Evolutionary conservation across 1,140 invertebrate genomes (phyloP), one percentile per base, ranked within the genome.

Genomic region (Meloidogyne chitwoodi): DNA sequence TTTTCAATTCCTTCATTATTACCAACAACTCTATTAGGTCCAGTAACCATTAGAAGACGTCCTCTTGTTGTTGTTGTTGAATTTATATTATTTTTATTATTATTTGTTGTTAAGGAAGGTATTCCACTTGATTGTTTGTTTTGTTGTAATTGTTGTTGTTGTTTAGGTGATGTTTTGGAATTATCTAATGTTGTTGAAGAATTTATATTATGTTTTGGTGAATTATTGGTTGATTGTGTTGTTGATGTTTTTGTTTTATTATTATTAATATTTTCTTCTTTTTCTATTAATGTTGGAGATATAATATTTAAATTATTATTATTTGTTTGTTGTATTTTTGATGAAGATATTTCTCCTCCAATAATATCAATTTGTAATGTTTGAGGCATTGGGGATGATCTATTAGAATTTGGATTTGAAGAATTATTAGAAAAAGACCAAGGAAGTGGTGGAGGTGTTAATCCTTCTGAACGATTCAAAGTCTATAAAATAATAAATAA

Each of bases 81-180:
- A 31, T 70, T n/a, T 44, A 22, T 34, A 22, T 29, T 27, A 41
- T 56, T 38, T 78, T 82, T 82, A 76, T 68, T 82, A 74, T 31
- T 16, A 67, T 26, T 31, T 79, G 69, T 8, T 12, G 10, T n/a
- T 34, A 22, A 26, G 6, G 38, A 11, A 2, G 48, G 29, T 2
- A 22, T 29, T 4, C 31, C 22, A 26, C 69, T 64, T 56, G 5
- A 22, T 19, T 68, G 31, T 29, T 41, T 31, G 66, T 56, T 56
- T 56, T 56, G 48, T 56, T 56, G 48, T 1, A 3, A 2, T 19
- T 44, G 41, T 24, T 2, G 0, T 26, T 38, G 19, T 56, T 48
- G 29, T 29, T 29, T 22, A 26, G 69, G 48, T 11, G 44, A 22
- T 29, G 69, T 29, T 71, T 71, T 71, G 34, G 31, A 29, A 29